These are phyloP conservation scores for Cephonodes hylas DNA, from an alignment of 2,888 invertebrate genomes.

Conservation along the genomic window DNA sequence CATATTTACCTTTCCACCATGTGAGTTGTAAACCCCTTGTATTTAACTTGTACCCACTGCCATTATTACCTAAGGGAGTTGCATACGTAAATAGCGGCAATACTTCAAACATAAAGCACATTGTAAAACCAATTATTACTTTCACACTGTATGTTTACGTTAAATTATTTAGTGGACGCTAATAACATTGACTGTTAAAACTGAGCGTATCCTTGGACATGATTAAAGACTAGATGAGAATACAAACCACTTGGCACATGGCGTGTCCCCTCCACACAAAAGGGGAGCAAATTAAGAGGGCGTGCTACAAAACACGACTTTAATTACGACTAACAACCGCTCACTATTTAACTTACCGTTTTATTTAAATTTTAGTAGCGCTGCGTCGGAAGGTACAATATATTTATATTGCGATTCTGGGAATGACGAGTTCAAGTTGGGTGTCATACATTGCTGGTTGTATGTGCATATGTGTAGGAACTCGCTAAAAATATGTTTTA, in stretches of 20 bases:
- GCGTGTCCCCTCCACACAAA: constrained; percentile 43
- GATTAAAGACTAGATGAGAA: constrained; percentile 22
- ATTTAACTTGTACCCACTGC: neutral
- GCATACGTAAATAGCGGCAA: neutral
- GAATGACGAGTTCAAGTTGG: neutral
- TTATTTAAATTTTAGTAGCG: constrained; percentile 22
- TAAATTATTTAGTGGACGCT: constrained; percentile 1
- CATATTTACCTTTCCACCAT: too few relatives aligned
- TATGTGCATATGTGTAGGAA: neutral
- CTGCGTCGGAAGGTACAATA: neutral
- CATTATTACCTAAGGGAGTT: neutral
- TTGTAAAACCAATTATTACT: neutral
- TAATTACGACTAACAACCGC: constrained; percentile 57
- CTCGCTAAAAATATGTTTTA: neutral
- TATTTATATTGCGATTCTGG: neutral
- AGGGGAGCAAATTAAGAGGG: constrained; percentile 56
- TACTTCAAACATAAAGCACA: neutral
- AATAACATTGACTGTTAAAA: constrained; percentile 23
- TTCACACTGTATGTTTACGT: neutral
- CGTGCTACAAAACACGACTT: constrained; percentile 52
- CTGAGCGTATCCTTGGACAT: constrained; percentile 38
- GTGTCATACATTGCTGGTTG: constrained; percentile 19
- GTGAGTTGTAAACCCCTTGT: neutral
- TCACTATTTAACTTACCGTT: constrained; percentile 39
- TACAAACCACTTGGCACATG: constrained; percentile 56